Evolutionary conservation across 1,140 invertebrate species (phyloP).

Genomic region (Ectropis grisescens): DNA sequence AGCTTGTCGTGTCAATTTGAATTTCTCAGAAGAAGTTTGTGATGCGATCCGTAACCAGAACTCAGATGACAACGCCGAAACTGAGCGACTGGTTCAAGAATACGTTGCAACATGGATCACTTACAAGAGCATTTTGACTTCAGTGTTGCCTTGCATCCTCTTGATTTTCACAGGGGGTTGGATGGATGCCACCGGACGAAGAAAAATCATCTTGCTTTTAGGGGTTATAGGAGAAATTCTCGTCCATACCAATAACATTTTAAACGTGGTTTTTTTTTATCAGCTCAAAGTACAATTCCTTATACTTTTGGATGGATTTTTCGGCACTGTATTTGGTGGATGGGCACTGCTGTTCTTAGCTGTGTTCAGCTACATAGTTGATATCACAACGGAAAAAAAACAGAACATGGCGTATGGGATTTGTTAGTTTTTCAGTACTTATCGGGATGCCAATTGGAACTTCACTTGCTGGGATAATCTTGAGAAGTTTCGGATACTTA

Average conservation of each 20-base stretch:
- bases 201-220: slow-evolving; percentile 56
- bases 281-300: slow-evolving; percentile 43
- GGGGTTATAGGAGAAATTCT: slow-evolving; percentile 53
- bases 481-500: slow-evolving; percentile 29
- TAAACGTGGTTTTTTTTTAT: slow-evolving; percentile 52
- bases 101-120: slow-evolving; percentile 4
- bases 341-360: slow-evolving; percentile 53
- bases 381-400: slow-evolving; percentile 52
- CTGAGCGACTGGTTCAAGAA: slow-evolving; percentile 14
- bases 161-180: slow-evolving; percentile 71
- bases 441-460: slow-evolving; percentile 31
- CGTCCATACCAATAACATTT: slow-evolving; percentile 34
- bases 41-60: slow-evolving; percentile 8
- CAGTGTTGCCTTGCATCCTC: slow-evolving; percentile 67
- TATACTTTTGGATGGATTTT: slow-evolving; percentile 45
- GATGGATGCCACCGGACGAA: slow-evolving; percentile 57
- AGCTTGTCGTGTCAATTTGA: slow-evolving; percentile 15
- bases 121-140: slow-evolving; percentile 10
- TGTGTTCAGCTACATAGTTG: slow-evolving; percentile 58
- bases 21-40: slow-evolving; percentile 12
- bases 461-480: slow-evolving; percentile 23
- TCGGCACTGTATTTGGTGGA: slow-evolving; percentile 55
- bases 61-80: slow-evolving; percentile 6
- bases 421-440: slow-evolving; percentile 53
- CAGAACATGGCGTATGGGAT: slow-evolving; percentile 56